phyloP scores from a whole-genome alignment of 1,140 invertebrate species.

The Trinorchestia longiramus region DNA sequence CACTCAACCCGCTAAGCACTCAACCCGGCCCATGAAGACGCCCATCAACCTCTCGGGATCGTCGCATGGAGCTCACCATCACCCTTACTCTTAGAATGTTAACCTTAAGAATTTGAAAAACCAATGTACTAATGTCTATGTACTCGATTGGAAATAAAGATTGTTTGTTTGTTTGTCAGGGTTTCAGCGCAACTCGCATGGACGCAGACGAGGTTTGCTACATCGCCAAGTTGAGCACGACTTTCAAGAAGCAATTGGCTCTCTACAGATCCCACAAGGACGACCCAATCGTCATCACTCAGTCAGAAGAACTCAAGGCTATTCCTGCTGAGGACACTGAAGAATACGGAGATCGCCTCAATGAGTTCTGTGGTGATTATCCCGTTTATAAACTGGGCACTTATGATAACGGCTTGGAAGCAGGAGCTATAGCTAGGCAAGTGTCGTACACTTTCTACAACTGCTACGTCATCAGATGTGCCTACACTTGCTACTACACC shows the following conservation, averaged over 20 bases:
- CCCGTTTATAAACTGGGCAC: constrained; percentile 1
- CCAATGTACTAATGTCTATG: too few relatives aligned
- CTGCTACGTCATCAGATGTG: not conserved
- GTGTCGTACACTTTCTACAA: not conserved
- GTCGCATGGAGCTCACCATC: too few relatives aligned
- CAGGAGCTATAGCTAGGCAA: not conserved
- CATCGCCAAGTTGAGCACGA: constrained; percentile 6
- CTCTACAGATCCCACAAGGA: not conserved
- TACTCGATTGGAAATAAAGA: too few relatives aligned
- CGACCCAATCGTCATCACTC: not conserved
- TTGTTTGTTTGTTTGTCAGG: not conserved
- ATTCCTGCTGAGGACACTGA: constrained; percentile 13
- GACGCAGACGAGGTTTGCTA: constrained; percentile 24
- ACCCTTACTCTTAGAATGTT: too few relatives aligned
- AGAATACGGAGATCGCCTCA: not conserved
- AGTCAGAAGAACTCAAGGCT: not conserved
- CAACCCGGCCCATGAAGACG: too few relatives aligned
- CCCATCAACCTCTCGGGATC: too few relatives aligned
- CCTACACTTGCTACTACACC: not conserved
- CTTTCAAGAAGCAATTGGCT: not conserved
- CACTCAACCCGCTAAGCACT: too few relatives aligned
- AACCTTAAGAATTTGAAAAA: not conserved
- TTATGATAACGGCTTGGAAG: not conserved
- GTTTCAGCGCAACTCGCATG: constrained; percentile 32
- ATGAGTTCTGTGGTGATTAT: constrained; percentile 23